Evolutionary conservation across 2,888 invertebrate species (phyloP).

Genomic region (Protodeltote pygarga): DNA sequence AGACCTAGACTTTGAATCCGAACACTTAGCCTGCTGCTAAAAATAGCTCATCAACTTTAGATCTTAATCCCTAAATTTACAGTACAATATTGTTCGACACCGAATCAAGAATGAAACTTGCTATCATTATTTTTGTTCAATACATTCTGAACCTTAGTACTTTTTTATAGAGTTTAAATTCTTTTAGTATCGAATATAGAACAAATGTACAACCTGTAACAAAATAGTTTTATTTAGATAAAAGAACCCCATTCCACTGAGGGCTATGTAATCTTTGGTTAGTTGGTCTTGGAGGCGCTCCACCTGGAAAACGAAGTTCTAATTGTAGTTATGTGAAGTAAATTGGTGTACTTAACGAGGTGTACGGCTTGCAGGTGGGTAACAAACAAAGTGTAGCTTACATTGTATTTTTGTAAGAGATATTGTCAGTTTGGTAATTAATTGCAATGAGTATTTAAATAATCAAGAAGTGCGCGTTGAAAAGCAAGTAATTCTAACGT

Average conservation of each 20-base stretch:
- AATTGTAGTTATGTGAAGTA: slow-evolving; percentile 22
- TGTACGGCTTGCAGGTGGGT: slow-evolving; percentile 19
- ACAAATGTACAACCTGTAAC: slow-evolving; percentile 73
- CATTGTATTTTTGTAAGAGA: slow-evolving; percentile 7
- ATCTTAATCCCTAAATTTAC: background rate
- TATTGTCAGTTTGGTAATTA: no score
- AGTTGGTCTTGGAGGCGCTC: slow-evolving; percentile 88
- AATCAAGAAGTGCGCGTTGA: background rate
- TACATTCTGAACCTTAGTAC: background rate
- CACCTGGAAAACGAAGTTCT: slow-evolving; percentile 71
- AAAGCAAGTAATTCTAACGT: background rate
- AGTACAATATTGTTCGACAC: background rate
- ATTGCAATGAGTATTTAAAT: no score
- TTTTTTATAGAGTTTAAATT: background rate
- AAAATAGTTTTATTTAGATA: slow-evolving; percentile 84
- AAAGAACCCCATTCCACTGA: slow-evolving; percentile 88
- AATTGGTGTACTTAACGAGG: slow-evolving; percentile 19
- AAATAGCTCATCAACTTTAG: background rate
- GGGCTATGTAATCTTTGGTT: slow-evolving; percentile 83
- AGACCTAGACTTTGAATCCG: slow-evolving; percentile 14
- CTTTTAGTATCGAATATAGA: background rate
- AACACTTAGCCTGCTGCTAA: slow-evolving; percentile 2
- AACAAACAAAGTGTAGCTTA: background rate
- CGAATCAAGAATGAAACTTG: background rate
- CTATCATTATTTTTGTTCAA: background rate